These are phyloP conservation scores for Triplophysa bombifrons DNA, from an alignment of 2,797 vertebrate genomes.

Conservation along the genomic window DNA sequence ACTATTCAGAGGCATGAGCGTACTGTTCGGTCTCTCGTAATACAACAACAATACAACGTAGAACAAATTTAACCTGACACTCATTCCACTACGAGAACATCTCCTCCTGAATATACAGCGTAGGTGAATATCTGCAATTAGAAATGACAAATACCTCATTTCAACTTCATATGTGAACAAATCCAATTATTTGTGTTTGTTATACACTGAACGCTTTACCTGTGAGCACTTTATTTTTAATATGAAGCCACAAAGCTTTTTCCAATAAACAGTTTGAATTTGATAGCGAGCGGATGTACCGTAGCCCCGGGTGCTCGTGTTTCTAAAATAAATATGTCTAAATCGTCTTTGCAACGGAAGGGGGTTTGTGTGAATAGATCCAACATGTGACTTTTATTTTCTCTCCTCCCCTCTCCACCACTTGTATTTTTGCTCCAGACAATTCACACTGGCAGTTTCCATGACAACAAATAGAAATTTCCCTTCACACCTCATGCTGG, in stretches of 20 bases:
- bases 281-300: slow-evolving; percentile 23
- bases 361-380: slow-evolving; percentile 31
- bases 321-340: slow-evolving; percentile 29
- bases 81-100: slow-evolving; percentile 21
- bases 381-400: slow-evolving; percentile 22
- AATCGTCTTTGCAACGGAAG: slow-evolving; percentile 38
- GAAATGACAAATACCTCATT: slow-evolving; percentile 30
- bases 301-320: slow-evolving; percentile 18
- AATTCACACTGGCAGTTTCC: slow-evolving; percentile 63
- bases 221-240: slow-evolving; percentile 7
- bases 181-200: slow-evolving; percentile 39
- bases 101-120: neutral
- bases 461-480: slow-evolving; percentile 70
- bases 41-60: neutral
- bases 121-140: slow-evolving; percentile 23
- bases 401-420: slow-evolving; percentile 25
- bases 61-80: slow-evolving; percentile 40
- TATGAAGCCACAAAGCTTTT: slow-evolving; percentile 24
- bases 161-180: slow-evolving; percentile 31
- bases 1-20: slow-evolving; percentile 19
- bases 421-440: slow-evolving; percentile 53
- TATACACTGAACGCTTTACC: slow-evolving; percentile 10
- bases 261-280: slow-evolving; percentile 40
- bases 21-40: slow-evolving; percentile 27
- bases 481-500: slow-evolving; percentile 62